Evolutionary conservation across 2,113 vertebrate genomes (phyloP), one percentile per base, ranked within the genome.

Genomic region (Dryoscopus gambensis): DNA sequence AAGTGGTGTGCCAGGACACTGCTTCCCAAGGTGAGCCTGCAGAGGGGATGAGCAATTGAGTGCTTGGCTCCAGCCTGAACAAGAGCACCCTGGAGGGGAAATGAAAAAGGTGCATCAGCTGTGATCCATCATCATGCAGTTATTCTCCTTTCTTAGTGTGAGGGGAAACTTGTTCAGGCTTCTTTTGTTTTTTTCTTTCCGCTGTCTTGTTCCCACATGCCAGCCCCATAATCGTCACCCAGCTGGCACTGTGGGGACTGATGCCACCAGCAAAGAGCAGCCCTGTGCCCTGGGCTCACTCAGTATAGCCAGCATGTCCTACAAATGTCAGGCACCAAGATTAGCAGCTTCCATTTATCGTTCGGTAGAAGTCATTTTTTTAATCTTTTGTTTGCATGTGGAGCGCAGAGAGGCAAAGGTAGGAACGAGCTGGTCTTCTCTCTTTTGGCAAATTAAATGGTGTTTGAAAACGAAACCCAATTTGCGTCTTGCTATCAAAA

Each of bases 301-400:
- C n/a, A 23, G 30, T 37, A 40, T 5, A 47, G 15, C 8, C 65
- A 83, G 33, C 3, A n/a, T 0, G 0, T 40, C 14, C 73, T 49
- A 10, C 39, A 40, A 39, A 57, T 13, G 2, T 40, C 4, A 4
- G 25, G 11, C 55, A 55, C 2, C 12, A 59, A 33, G 22, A 64
- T 31, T 31, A 85, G 13, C 17, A 87, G 11, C 9, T 79, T 73
- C 40, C 22, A 21, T 64, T 89, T 39, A 44, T 21, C 15, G 7
- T 64, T 68, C 9, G 53, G 11, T 13, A 40, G 16, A 8, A 82
- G 17, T 11, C 0, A 23, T 75, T 82, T 85, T n/a, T 5, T 69
- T 70, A n/a, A 30, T 42, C 37, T 46, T 67, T 80, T 77, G 6
- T 40, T 62, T 80, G 15, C 23, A 13, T 11, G 9, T 30, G 13